Conservation (phyloP, 2,797 vertebrate species). For the Acrossocheilus wenchowensis region DNA sequence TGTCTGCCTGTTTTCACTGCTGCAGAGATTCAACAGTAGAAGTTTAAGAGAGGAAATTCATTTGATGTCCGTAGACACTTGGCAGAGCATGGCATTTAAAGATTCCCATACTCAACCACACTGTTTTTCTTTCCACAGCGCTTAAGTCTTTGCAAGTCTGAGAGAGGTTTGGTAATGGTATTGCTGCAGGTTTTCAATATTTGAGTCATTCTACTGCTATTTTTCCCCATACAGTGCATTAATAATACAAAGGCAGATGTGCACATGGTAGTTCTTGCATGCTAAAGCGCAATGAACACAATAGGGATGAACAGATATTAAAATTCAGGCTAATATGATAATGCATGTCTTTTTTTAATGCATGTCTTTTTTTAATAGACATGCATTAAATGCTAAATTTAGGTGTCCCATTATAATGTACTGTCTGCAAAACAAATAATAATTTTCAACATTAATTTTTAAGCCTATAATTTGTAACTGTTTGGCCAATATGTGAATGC, state of each 20-base stretch:
- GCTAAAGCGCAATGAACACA: background rate
- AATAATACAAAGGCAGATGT: slow-evolving; percentile 26
- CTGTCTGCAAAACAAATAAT: no score
- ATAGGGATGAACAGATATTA: background rate
- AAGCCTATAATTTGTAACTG: no score
- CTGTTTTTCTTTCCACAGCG: slow-evolving; percentile 57
- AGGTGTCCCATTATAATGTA: no score
- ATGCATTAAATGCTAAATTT: no score
- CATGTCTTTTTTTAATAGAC: no score
- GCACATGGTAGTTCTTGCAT: background rate
- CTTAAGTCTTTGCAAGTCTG: slow-evolving; percentile 40
- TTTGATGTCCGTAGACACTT: slow-evolving; percentile 50
- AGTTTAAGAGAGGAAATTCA: slow-evolving; percentile 39
- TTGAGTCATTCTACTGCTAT: slow-evolving; percentile 12
- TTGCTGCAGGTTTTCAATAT: slow-evolving; percentile 43
- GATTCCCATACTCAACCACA: slow-evolving; percentile 53
- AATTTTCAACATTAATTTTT: no score
- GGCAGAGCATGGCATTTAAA: slow-evolving; percentile 51
- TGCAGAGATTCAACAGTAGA: slow-evolving; percentile 27
- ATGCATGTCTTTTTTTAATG: no score
- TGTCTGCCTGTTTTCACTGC: slow-evolving; percentile 18
- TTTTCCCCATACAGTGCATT: slow-evolving; percentile 20
- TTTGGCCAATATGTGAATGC: no score
- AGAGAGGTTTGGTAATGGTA: slow-evolving; percentile 44
- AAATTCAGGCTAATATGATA: background rate